Evolutionary conservation across 2,797 vertebrate species (phyloP).

Genomic region (Coluber constrictor): DNA sequence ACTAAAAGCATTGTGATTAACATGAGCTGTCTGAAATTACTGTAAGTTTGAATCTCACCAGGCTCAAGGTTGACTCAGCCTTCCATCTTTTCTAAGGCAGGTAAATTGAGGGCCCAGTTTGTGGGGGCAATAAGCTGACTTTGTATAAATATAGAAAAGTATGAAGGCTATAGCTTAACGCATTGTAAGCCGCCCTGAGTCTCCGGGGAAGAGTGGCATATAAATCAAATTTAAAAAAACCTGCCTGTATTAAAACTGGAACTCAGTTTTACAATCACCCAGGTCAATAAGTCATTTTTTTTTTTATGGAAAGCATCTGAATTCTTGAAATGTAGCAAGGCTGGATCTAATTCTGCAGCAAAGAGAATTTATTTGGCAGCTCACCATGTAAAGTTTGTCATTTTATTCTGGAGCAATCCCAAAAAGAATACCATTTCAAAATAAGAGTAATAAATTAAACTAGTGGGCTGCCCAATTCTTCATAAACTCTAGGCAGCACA

Average conservation of each 20-base stretch:
- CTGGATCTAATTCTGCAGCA: neutral
- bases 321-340: neutral
- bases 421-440: neutral
- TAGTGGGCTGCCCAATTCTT: neutral
- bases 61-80: too few relatives aligned
- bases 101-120: too few relatives aligned
- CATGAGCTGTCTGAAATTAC: too few relatives aligned
- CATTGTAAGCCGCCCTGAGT: too few relatives aligned
- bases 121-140: too few relatives aligned
- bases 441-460: neutral
- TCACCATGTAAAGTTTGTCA: neutral
- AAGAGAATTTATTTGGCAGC: neutral
- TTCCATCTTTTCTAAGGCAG: too few relatives aligned
- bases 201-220: too few relatives aligned
- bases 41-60: too few relatives aligned
- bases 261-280: neutral
- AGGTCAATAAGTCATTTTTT: neutral
- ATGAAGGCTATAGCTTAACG: too few relatives aligned
- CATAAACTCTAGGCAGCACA: neutral
- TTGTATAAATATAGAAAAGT: too few relatives aligned
- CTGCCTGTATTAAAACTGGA: neutral
- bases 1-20: too few relatives aligned
- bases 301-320: neutral
- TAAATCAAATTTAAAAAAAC: too few relatives aligned
- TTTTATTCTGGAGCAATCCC: neutral